A percentile compares a stretch with the other conserved stretches of the same genome.
These are phyloP conservation scores for Anabas testudineus DNA, from an alignment of 2,797 vertebrate genomes.

Conservation along the genomic window DNA sequence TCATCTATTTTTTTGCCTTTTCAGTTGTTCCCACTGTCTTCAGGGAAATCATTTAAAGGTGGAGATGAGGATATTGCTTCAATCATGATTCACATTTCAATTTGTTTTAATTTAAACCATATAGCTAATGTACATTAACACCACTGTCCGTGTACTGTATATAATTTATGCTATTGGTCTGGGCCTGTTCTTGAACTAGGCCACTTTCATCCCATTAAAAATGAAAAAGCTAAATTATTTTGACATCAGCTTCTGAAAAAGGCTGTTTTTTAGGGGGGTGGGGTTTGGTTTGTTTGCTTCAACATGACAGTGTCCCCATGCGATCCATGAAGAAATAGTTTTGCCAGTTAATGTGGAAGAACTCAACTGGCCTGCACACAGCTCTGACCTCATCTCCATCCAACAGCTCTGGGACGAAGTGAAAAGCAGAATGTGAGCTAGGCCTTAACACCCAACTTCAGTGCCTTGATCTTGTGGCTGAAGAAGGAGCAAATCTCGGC, in stretches of 20 bases:
- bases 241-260: background rate
- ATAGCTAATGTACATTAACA: constrained; percentile 26
- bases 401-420: constrained; percentile 6
- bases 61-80: constrained; percentile 37
- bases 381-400: background rate
- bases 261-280: background rate
- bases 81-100: constrained; percentile 42
- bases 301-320: background rate
- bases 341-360: background rate
- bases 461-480: background rate
- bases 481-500: constrained; percentile 7
- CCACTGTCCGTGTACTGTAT: background rate
- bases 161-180: background rate
- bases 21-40: constrained; percentile 64
- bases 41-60: constrained; percentile 72
- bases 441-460: constrained; percentile 4
- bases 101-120: constrained; percentile 36
- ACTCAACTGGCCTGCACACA: background rate
- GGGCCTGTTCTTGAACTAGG: background rate
- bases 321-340: background rate
- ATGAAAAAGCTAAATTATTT: background rate
- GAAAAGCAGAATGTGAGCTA: background rate
- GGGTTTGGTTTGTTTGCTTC: too few species aligned
- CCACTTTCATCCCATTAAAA: constrained; percentile 14
- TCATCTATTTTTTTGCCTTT: constrained; percentile 63